Percentiles rank a stretch among this genome's conserved stretches.
phyloP scores from a whole-genome alignment of 2,113 vertebrate genomes.

The Dromaius novaehollandiae region DNA sequence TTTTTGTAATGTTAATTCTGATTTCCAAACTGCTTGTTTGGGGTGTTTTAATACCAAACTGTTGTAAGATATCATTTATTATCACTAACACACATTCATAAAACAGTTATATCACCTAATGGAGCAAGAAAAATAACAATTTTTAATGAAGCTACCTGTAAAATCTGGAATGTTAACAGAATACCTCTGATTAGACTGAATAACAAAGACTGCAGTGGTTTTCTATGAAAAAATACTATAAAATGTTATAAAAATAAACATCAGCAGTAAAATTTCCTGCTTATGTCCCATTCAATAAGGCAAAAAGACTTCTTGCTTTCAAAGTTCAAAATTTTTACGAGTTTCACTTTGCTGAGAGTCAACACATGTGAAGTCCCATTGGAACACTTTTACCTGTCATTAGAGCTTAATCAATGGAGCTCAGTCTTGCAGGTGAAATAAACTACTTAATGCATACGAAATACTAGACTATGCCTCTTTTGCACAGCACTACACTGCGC shows the following conservation, averaged over 20 bases:
- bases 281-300: not conserved
- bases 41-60: not conserved
- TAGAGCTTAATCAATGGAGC: not conserved
- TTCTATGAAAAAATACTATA: not conserved
- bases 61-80: not conserved
- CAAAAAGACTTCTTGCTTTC: not conserved
- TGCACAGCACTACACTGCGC: not conserved
- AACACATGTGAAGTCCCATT: not conserved
- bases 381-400: not conserved
- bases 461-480: not conserved
- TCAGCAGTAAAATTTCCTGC: not conserved
- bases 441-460: fast-evolving
- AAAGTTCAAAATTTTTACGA: not conserved
- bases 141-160: not conserved
- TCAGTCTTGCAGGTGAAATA: no score
- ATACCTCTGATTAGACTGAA: not conserved
- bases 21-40: not conserved
- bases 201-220: not conserved
- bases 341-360: not conserved
- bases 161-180: not conserved
- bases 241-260: fast-evolving
- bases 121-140: not conserved
- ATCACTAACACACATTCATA: not conserved
- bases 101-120: not conserved
- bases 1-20: not conserved